These are phyloP conservation scores for Eupithecia pulchellata DNA, from an alignment of 2,888 invertebrate species.

Conservation along the genomic window DNA sequence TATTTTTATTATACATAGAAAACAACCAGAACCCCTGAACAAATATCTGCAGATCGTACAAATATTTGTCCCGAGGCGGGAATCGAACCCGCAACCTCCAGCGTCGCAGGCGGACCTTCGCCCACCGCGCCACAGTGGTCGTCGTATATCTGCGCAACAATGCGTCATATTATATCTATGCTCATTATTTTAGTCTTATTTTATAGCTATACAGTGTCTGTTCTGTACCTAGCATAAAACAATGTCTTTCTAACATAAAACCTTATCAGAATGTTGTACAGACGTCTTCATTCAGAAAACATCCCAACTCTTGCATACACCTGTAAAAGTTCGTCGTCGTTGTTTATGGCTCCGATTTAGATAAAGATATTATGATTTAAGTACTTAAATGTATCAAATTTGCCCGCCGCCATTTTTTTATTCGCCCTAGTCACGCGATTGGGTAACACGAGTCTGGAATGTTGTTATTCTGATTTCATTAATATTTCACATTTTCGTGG, in stretches of 20 bases:
- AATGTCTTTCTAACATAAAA: neutral
- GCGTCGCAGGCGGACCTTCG: no score
- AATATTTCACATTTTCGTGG: slow-evolving; percentile 42
- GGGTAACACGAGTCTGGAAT: slow-evolving; percentile 72
- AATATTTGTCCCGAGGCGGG: no score
- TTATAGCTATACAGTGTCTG: no score
- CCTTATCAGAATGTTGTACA: neutral
- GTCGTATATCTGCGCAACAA: no score
- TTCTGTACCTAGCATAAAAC: no score
- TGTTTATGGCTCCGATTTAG: slow-evolving; percentile 74
- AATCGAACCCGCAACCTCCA: no score
- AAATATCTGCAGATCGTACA: no score
- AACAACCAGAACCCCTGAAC: no score
- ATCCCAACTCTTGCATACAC: slow-evolving; percentile 23
- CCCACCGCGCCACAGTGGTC: no score
- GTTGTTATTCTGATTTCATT: slow-evolving; percentile 66
- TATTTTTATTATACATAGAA: no score
- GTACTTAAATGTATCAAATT: slow-evolving; percentile 77
- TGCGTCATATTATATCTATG: no score
- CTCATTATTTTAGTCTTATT: no score
- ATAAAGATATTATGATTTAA: slow-evolving; percentile 79
- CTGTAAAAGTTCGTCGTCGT: slow-evolving; percentile 64
- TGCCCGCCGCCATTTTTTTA: slow-evolving; percentile 70
- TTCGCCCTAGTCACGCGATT: slow-evolving; percentile 72
- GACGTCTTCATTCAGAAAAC: neutral